These are phyloP conservation scores for Apocheima hispidaria DNA, from an alignment of 2,888 invertebrate genomes.

Conservation along the genomic window DNA sequence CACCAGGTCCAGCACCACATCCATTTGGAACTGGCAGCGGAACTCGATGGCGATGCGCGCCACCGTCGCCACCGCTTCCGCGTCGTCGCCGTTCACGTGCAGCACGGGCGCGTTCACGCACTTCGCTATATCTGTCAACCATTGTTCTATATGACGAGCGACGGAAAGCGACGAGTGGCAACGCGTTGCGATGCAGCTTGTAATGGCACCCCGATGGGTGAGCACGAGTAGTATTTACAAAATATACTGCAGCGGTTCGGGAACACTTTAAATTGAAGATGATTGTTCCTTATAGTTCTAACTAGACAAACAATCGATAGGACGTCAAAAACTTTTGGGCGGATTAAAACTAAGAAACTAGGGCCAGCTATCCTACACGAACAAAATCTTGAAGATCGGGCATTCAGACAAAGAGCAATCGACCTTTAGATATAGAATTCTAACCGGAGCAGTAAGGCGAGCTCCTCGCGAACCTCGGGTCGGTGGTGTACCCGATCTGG, in stretches of 20 bases:
- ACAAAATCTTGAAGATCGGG: too few species aligned
- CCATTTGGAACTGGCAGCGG: conserved; percentile 94
- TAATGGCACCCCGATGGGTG: too few species aligned
- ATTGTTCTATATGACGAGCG: background rate
- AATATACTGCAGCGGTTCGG: too few species aligned
- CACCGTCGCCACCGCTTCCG: conserved; percentile 95
- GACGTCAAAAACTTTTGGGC: too few species aligned
- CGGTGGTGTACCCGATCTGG: conserved; percentile 97
- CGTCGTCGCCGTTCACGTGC: conserved; percentile 97
- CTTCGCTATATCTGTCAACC: conserved; percentile 90
- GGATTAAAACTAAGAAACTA: too few species aligned
- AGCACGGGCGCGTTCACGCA: conserved; percentile 97
- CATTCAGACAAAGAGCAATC: too few species aligned
- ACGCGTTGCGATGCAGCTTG: too few species aligned
- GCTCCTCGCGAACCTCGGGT: conserved; percentile 94
- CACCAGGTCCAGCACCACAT: conserved; percentile 94
- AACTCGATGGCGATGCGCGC: conserved; percentile 96
- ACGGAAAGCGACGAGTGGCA: too few species aligned
- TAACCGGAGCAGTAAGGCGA: conserved; percentile 94
- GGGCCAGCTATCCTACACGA: too few species aligned
- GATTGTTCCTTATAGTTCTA: background rate
- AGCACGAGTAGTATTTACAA: too few species aligned
- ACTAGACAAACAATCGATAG: background rate
- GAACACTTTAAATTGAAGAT: too few species aligned
- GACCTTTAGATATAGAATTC: too few species aligned